A percentile compares a stretch with the other conserved stretches of the same genome.
Evolutionary conservation across 1,140 invertebrate genomes (phyloP).

Genomic region (Drosophila leontia): DNA sequence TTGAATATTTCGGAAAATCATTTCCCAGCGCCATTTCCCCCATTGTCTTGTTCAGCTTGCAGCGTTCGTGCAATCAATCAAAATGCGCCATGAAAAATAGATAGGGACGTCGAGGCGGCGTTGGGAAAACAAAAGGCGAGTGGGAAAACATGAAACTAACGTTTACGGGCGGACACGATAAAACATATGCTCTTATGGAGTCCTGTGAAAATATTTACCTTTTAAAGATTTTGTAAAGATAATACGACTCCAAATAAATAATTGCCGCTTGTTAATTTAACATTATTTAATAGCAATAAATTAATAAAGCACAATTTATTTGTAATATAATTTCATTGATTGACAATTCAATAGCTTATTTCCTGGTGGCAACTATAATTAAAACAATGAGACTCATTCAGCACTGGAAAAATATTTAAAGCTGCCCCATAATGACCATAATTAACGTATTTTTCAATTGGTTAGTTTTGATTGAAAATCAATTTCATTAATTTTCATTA

Average conservation of each 20-base stretch:
- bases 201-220: not conserved
- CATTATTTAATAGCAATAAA: not conserved
- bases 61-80: conserved; percentile 73
- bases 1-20: conserved; percentile 53
- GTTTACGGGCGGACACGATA: not conserved
- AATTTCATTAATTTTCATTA: not conserved
- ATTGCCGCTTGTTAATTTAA: not conserved
- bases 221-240: not conserved
- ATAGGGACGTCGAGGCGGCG: not conserved
- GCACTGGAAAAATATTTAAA: not conserved
- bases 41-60: conserved; percentile 62
- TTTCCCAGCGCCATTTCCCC: conserved; percentile 46
- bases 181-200: not conserved
- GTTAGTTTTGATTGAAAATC: not conserved
- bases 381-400: not conserved
- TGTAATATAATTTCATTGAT: not conserved
- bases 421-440: not conserved
- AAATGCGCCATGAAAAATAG: conserved; percentile 50
- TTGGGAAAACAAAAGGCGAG: conserved; percentile 1
- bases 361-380: not conserved
- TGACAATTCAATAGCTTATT: not conserved
- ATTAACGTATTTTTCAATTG: conserved; percentile 14
- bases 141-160: conserved; percentile 6
- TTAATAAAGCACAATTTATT: not conserved
- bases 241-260: not conserved